Evolutionary conservation across 2,888 invertebrate genomes (phyloP).

Genomic region (Pedicia rivosa): DNA sequence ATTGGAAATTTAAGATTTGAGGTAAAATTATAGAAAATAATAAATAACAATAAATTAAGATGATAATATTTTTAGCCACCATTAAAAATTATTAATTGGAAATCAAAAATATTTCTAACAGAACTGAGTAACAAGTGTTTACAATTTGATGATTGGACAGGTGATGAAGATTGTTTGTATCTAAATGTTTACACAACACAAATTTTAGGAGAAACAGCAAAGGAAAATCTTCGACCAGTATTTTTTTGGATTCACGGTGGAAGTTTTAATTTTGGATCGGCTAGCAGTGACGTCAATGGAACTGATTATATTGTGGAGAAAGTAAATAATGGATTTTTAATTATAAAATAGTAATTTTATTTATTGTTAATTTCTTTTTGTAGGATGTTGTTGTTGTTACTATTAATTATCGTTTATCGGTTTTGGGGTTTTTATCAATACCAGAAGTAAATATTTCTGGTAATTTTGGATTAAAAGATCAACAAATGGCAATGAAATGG

Average conservation of each 20-base stretch:
- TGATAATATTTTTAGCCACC: neutral
- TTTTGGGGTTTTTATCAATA: conserved; percentile 16
- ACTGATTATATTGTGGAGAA: conserved; percentile 28
- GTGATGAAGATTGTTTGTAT: conserved; percentile 6
- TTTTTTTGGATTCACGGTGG: conserved; percentile 6
- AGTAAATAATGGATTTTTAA: conserved; percentile 9
- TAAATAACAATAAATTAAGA: neutral
- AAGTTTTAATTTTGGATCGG: conserved; percentile 12
- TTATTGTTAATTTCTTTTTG: conserved; percentile 13
- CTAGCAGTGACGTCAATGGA: conserved; percentile 20
- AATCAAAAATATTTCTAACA: neutral
- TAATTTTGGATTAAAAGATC: conserved; percentile 11
- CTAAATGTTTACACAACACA: conserved; percentile 1
- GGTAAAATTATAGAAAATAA: neutral
- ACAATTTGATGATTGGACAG: conserved; percentile 22
- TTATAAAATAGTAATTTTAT: too few relatives aligned
- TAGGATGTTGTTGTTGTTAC: conserved; percentile 23
- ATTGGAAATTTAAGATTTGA: neutral
- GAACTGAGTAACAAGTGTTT: neutral
- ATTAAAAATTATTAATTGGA: neutral
- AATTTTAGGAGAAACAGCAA: conserved; percentile 19
- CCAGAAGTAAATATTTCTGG: conserved; percentile 3
- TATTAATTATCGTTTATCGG: conserved; percentile 22
- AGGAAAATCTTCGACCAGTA: conserved; percentile 1
- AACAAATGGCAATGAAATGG: conserved; percentile 11